phyloP scores from a whole-genome alignment of 2,888 invertebrate genomes.

The Dromius quadrimaculatus region DNA sequence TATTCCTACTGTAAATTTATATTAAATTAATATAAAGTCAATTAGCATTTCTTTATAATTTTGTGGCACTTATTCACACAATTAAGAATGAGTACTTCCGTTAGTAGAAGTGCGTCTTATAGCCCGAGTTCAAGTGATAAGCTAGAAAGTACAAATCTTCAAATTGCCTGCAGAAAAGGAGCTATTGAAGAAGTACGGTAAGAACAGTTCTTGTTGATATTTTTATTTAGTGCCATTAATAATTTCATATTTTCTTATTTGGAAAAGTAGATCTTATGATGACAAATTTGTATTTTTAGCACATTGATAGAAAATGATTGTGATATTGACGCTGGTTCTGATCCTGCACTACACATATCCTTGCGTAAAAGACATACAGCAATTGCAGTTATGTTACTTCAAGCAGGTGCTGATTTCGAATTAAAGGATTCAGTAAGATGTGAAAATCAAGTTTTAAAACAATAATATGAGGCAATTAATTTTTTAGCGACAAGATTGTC shows the following conservation, averaged over 20 bases:
- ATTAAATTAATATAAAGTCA: slow-evolving; percentile 27
- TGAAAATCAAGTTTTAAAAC: slow-evolving; percentile 39
- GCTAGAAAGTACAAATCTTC: slow-evolving; percentile 62
- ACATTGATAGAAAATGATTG: slow-evolving; percentile 64
- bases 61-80: neutral
- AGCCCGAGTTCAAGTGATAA: slow-evolving; percentile 60
- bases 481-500: slow-evolving; percentile 71
- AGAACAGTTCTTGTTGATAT: slow-evolving; percentile 23
- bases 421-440: slow-evolving; percentile 68
- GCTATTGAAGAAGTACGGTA: slow-evolving; percentile 63
- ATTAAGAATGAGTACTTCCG: slow-evolving; percentile 50
- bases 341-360: slow-evolving; percentile 73
- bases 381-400: slow-evolving; percentile 72
- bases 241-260: neutral
- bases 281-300: slow-evolving; percentile 56
- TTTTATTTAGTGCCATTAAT: neutral
- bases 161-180: slow-evolving; percentile 62
- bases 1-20: slow-evolving; percentile 19
- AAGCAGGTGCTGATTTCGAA: slow-evolving; percentile 73
- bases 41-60: slow-evolving; percentile 7
- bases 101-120: slow-evolving; percentile 60
- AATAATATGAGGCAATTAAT: slow-evolving; percentile 45
- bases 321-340: slow-evolving; percentile 65
- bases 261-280: neutral
- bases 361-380: slow-evolving; percentile 69